Conservation (phyloP, 2,113 vertebrate genomes). For the Ailuropoda melanoleuca region DNA sequence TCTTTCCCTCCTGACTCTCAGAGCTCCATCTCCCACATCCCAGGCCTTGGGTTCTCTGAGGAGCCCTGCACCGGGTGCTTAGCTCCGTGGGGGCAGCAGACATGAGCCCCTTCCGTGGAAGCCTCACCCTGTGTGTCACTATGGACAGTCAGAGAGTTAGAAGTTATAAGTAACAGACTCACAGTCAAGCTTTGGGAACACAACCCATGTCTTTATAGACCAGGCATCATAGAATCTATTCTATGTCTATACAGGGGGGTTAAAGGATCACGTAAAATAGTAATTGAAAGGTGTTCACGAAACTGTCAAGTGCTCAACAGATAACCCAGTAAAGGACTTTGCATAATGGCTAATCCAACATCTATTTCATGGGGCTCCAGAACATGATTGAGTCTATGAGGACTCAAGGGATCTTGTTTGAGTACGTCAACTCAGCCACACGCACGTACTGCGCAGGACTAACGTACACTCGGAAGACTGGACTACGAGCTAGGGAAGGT, state of each 20-base stretch:
- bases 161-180: neutral
- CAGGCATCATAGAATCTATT: too few species aligned
- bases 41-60: neutral
- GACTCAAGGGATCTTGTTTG: fast-evolving
- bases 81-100: fast-evolving
- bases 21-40: neutral
- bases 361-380: neutral
- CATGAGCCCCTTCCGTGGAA: fast-evolving
- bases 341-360: neutral
- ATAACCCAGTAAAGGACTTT: neutral
- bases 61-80: fast-evolving
- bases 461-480: neutral
- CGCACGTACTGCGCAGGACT: fast-evolving
- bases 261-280: neutral
- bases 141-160: fast-evolving
- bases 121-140: fast-evolving
- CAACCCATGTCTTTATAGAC: neutral
- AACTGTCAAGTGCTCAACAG: neutral
- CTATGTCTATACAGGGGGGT: fast-evolving
- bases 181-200: too few species aligned
- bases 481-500: neutral
- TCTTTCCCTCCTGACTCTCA: neutral
- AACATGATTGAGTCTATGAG: fast-evolving
- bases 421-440: neutral
- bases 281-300: neutral